phyloP scores from a whole-genome alignment of 2,888 invertebrate genomes.

The Chymomyza fuscimana region DNA sequence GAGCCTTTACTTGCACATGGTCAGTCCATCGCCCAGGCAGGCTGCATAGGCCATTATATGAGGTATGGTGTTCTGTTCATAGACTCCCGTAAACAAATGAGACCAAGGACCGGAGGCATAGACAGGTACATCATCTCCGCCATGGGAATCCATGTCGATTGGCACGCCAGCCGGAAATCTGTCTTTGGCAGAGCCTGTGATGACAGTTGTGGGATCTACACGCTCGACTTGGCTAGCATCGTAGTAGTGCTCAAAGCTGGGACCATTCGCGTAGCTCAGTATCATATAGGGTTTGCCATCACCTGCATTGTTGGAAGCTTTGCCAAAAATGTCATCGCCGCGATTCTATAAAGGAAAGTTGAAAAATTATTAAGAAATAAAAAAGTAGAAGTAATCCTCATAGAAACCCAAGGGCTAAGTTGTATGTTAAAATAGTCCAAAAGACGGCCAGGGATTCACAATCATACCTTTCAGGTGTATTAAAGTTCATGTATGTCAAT shows the following conservation, averaged over 20 bases:
- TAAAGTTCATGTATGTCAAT: no score
- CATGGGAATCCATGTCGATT: constrained; percentile 83
- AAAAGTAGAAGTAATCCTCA: no score
- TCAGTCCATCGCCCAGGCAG: constrained; percentile 85
- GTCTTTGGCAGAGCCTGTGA: constrained; percentile 58
- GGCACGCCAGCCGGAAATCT: constrained; percentile 82
- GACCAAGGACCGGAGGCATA: constrained; percentile 89
- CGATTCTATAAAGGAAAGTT: constrained; percentile 57
- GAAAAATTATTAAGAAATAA: background rate
- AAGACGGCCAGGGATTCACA: no score
- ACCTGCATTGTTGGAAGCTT: constrained; percentile 73
- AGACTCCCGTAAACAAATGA: constrained; percentile 89
- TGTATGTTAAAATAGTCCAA: no score
- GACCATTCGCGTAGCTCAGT: constrained; percentile 88
- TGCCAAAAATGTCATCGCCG: constrained; percentile 68
- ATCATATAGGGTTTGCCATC: constrained; percentile 84
- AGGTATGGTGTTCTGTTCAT: constrained; percentile 89
- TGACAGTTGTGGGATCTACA: constrained; percentile 66
- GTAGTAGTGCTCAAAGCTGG: constrained; percentile 81
- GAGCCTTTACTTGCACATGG: constrained; percentile 43
- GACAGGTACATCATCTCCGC: constrained; percentile 89
- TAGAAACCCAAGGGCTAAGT: no score
- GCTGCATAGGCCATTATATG: constrained; percentile 87
- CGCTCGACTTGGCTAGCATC: constrained; percentile 60
- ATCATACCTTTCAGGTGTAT: no score